Percentiles rank a stretch among this genome's conserved stretches.
Evolutionary conservation across 1,140 invertebrate species (phyloP).

Genomic region (Melanaphis sacchari): DNA sequence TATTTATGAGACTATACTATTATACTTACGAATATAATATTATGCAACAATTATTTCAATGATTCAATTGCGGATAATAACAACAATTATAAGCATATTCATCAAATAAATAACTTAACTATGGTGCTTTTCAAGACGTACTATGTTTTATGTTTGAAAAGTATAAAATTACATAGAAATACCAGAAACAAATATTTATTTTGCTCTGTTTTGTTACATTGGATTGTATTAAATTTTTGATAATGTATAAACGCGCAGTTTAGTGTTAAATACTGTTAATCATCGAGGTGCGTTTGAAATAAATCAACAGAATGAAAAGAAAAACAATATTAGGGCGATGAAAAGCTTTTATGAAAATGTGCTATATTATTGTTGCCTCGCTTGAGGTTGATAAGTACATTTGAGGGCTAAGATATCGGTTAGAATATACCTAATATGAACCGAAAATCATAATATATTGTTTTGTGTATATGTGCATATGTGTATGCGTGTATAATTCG

Average conservation of each 20-base stretch:
- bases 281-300: not conserved
- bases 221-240: not conserved
- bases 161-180: not conserved
- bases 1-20: not conserved
- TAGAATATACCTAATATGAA: not conserved
- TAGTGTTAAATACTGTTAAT: too few relatives aligned
- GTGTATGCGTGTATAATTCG: not conserved
- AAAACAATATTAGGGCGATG: not conserved
- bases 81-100: not conserved
- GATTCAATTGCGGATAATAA: too few relatives aligned
- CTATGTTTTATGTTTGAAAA: not conserved
- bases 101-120: not conserved
- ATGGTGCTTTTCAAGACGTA: not conserved
- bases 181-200: not conserved
- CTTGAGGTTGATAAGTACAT: not conserved
- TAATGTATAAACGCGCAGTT: not conserved
- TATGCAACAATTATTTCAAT: too few relatives aligned
- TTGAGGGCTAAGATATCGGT: too few relatives aligned
- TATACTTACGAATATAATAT: too few relatives aligned
- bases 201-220: not conserved
- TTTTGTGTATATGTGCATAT: not conserved
- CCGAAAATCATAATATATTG: too few relatives aligned
- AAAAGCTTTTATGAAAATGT: accelerated
- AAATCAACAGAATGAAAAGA: not conserved
- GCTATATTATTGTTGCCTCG: not conserved